Conservation (phyloP, 30 jellyfish, hydroid and myxozoan species). For the Hydractinia symbiolongicarpus region DNA sequence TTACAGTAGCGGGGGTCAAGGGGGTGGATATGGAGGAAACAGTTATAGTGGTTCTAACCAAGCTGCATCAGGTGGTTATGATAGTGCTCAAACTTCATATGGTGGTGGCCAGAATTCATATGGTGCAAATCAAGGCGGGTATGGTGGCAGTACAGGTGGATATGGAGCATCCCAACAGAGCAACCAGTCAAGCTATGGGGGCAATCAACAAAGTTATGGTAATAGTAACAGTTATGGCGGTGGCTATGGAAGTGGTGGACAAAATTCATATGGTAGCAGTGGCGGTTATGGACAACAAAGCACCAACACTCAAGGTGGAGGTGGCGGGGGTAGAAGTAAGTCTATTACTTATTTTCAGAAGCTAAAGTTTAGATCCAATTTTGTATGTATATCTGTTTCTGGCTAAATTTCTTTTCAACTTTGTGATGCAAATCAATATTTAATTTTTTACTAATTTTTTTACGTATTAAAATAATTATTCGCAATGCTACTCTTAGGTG, state of each 20-base stretch:
- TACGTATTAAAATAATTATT: too few species aligned
- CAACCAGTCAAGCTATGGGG: not conserved
- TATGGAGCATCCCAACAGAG: not conserved
- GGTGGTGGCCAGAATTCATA: conserved; percentile 9
- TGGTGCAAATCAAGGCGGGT: conserved; percentile 29
- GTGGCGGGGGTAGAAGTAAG: conserved; percentile 8
- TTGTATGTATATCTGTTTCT: too few species aligned
- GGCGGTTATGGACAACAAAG: not conserved
- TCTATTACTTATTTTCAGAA: not conserved
- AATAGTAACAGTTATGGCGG: conserved; percentile 5
- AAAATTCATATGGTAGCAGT: not conserved
- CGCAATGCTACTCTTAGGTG: too few species aligned
- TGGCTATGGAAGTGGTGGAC: not conserved
- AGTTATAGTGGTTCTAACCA: not conserved
- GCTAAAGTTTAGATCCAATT: too few species aligned
- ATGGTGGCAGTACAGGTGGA: conserved; percentile 12
- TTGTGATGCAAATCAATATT: too few species aligned
- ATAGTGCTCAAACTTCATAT: not conserved
- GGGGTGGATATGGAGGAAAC: conserved; percentile 61
- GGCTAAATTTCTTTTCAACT: too few species aligned
- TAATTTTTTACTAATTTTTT: too few species aligned
- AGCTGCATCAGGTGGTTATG: conserved; percentile 10
- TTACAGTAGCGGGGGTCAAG: conserved; percentile 50
- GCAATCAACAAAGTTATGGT: not conserved
- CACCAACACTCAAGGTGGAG: not conserved